Conservation (phyloP, 2,888 invertebrate species). For the Lasioglossum morio region DNA sequence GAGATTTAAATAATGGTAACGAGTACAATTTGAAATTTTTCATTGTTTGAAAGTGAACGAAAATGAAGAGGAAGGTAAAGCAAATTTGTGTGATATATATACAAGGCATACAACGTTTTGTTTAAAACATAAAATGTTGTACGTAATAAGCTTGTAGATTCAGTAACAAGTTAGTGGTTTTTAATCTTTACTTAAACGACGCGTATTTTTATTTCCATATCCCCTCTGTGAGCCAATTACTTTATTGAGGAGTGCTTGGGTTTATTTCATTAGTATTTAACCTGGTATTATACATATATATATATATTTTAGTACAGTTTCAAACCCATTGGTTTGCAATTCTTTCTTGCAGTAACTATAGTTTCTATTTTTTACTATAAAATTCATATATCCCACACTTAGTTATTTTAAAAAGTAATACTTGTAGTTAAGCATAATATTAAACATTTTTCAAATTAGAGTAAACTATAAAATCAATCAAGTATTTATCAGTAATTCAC, state of each 20-base stretch:
- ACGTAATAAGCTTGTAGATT: background rate
- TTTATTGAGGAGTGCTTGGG: background rate
- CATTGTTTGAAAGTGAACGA: background rate
- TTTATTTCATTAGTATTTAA: background rate
- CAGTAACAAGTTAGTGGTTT: background rate
- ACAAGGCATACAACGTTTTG: background rate
- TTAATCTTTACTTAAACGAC: background rate
- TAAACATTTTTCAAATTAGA: too few species aligned
- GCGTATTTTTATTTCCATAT: background rate
- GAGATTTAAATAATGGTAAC: background rate
- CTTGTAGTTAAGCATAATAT: too few species aligned
- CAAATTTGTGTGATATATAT: background rate
- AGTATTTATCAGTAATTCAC: too few species aligned
- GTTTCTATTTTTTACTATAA: too few species aligned
- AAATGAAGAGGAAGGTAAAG: background rate
- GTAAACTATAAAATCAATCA: too few species aligned
- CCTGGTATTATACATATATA: background rate
- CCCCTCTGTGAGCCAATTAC: background rate
- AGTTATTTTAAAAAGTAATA: too few species aligned
- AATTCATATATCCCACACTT: too few species aligned
- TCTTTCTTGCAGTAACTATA: background rate
- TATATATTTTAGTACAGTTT: too few species aligned
- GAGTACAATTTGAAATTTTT: background rate
- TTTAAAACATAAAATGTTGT: background rate
- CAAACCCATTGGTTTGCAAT: background rate